These are phyloP conservation scores for Monochamus saltuarius DNA, from an alignment of 1,140 invertebrate species.

Conservation along the genomic window DNA sequence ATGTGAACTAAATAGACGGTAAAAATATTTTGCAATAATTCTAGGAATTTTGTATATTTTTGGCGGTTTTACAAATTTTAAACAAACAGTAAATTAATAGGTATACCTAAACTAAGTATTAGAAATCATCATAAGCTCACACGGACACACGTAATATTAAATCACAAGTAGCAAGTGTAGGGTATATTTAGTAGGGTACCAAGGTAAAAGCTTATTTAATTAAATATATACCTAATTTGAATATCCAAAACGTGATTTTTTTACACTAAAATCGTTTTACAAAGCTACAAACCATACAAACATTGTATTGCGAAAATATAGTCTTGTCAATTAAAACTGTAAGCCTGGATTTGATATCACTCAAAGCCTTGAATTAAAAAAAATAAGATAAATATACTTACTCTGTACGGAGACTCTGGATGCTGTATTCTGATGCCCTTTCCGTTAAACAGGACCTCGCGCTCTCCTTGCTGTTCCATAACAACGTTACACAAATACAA, in stretches of 20 bases:
- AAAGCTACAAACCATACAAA: constrained; percentile 4
- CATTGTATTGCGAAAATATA: background rate
- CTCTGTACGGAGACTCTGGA: constrained; percentile 55
- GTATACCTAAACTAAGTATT: no score
- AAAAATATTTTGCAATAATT: no score
- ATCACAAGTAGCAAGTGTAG: no score
- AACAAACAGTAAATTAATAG: no score
- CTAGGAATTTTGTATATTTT: background rate
- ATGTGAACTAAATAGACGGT: no score
- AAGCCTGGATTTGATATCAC: constrained; percentile 8
- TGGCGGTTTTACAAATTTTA: background rate
- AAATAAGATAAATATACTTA: constrained; percentile 51
- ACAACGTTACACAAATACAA: constrained; percentile 54
- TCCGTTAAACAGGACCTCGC: constrained; percentile 55
- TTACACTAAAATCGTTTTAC: constrained; percentile 6
- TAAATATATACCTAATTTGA: background rate
- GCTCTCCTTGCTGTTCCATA: constrained; percentile 60
- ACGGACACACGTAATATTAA: no score
- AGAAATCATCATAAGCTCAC: no score
- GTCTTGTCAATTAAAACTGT: constrained; percentile 3
- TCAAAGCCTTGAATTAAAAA: constrained; percentile 8
- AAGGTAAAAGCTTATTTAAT: constrained; percentile 58
- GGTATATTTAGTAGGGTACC: no score
- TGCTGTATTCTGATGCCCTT: constrained; percentile 42
- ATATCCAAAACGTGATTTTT: constrained; percentile 7